Conservation (phyloP, 1,140 invertebrate genomes). For the Proctacanthus coquilletti region DNA sequence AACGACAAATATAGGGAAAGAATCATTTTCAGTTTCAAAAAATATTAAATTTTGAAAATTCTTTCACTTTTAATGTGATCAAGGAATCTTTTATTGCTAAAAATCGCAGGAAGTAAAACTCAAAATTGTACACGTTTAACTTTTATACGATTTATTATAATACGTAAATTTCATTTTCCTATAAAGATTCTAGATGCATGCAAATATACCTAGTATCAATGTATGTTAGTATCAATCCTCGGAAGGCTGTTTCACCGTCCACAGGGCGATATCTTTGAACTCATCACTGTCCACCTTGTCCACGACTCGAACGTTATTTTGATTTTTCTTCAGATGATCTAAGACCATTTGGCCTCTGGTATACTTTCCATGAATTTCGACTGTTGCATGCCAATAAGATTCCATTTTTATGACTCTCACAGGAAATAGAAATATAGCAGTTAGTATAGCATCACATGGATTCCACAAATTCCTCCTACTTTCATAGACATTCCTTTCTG, state of each 20-base stretch:
- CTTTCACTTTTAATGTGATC: too few species aligned
- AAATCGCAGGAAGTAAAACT: too few species aligned
- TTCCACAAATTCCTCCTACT: slow-evolving; percentile 29
- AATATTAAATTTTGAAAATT: too few species aligned
- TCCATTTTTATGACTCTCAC: slow-evolving; percentile 19
- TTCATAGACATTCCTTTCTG: slow-evolving; percentile 1
- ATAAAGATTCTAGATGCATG: too few species aligned
- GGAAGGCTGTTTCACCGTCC: slow-evolving; percentile 12
- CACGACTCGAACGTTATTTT: slow-evolving; percentile 37
- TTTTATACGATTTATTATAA: too few species aligned
- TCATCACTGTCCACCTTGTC: slow-evolving; percentile 33
- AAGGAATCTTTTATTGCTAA: too few species aligned
- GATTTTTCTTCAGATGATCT: slow-evolving; percentile 34
- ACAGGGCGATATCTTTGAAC: slow-evolving; percentile 28
- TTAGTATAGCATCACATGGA: slow-evolving; percentile 40
- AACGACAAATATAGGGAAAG: too few species aligned
- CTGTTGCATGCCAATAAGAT: slow-evolving; percentile 32
- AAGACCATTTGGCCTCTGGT: slow-evolving; percentile 44
- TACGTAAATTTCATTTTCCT: too few species aligned
- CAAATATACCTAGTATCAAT: too few species aligned
- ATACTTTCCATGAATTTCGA: slow-evolving; percentile 37
- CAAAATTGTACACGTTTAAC: too few species aligned
- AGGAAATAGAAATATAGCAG: slow-evolving; percentile 34
- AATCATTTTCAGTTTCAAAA: too few species aligned
- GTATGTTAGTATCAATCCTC: too few species aligned